Percentiles rank a stretch among this genome's conserved stretches.
Conservation (phyloP, 1,140 invertebrate species). For the Melitaea cinxia region DNA sequence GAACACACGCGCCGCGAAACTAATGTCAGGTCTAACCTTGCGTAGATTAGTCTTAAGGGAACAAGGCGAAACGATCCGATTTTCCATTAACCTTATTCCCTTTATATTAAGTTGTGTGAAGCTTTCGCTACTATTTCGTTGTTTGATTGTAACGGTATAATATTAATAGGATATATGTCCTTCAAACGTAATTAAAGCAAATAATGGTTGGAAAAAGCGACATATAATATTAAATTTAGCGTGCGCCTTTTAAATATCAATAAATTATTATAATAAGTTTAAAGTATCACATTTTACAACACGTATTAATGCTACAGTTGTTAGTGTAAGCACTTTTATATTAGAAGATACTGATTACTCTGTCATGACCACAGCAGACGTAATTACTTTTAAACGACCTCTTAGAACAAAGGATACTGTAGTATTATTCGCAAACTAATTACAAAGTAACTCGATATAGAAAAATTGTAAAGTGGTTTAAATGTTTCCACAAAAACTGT, state of each 20-base stretch:
- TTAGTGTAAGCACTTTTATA: not conserved
- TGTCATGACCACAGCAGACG: not conserved
- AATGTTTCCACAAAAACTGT: too few species aligned
- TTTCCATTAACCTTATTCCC: constrained; percentile 54
- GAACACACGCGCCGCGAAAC: constrained; percentile 57
- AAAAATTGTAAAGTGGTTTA: too few species aligned
- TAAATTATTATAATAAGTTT: too few species aligned
- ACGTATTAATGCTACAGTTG: too few species aligned
- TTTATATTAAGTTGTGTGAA: constrained; percentile 38
- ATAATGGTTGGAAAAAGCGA: not conserved
- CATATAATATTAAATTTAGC: too few species aligned
- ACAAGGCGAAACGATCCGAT: constrained; percentile 50
- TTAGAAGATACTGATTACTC: not conserved
- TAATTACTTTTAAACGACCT: not conserved
- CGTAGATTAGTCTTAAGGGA: constrained; percentile 60
- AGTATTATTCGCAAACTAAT: not conserved
- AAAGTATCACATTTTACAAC: too few species aligned
- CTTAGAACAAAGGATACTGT: not conserved
- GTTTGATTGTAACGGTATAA: not conserved
- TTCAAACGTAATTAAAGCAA: not conserved
- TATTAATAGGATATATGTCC: not conserved
- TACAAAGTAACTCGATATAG: too few species aligned
- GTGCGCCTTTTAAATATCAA: too few species aligned
- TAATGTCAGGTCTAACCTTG: constrained; percentile 61
- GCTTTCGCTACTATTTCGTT: not conserved